Evolutionary conservation across 2,888 invertebrate genomes (phyloP).

Genomic region (Xylota segnis): DNA sequence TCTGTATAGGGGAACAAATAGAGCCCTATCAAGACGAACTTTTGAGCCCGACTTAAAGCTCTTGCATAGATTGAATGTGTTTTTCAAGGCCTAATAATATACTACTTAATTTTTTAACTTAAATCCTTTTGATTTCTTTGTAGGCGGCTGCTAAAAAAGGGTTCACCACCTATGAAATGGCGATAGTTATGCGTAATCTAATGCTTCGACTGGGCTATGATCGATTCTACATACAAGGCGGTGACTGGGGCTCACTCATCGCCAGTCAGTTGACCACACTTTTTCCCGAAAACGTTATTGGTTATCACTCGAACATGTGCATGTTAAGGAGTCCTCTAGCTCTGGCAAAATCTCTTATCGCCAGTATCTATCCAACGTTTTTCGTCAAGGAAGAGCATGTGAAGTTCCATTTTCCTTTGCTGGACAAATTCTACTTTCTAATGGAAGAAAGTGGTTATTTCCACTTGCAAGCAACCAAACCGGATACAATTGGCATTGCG

Average conservation of each 20-base stretch:
- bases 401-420: conserved; percentile 82
- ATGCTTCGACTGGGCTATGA: conserved; percentile 87
- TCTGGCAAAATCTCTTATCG: conserved; percentile 82
- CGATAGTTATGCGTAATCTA: conserved; percentile 86
- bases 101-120: too few relatives aligned
- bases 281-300: conserved; percentile 86
- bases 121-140: not conserved
- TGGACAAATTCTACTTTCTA: conserved; percentile 58
- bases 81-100: not conserved
- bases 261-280: conserved; percentile 86
- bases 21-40: too few relatives aligned
- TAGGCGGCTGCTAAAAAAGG: conserved; percentile 86
- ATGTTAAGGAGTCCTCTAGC: conserved; percentile 77
- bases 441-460: conserved; percentile 85
- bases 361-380: conserved; percentile 85
- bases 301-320: conserved; percentile 87
- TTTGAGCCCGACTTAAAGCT: too few relatives aligned
- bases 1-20: too few relatives aligned
- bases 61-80: too few relatives aligned
- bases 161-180: conserved; percentile 85
- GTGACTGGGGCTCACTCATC: conserved; percentile 91
- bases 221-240: conserved; percentile 88
- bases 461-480: conserved; percentile 92
- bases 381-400: conserved; percentile 85
- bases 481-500: conserved; percentile 91